phyloP scores from a whole-genome alignment of 2,113 vertebrate genomes.

The Condylura cristata region DNA sequence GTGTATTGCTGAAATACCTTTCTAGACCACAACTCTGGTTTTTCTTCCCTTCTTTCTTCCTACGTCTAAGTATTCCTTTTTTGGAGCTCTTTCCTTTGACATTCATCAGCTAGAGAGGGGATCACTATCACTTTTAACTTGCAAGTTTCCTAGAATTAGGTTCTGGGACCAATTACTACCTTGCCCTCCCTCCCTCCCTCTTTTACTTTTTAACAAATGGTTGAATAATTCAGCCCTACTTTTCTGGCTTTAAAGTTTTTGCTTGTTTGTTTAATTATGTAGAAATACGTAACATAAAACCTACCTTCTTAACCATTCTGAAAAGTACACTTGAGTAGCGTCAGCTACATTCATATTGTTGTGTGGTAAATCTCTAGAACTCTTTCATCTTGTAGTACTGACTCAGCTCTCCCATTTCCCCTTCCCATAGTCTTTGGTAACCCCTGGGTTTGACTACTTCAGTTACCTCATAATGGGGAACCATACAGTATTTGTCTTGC shows the following conservation, averaged over 20 bases:
- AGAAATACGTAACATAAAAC: not conserved
- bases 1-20: not conserved
- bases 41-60: not conserved
- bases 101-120: not conserved
- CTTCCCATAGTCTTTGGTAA: not conserved
- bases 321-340: not conserved
- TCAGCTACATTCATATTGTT: not conserved
- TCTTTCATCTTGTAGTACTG: not conserved
- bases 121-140: not conserved
- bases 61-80: not conserved
- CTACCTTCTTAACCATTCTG: not conserved
- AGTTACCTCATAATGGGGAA: not conserved
- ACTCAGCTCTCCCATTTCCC: not conserved
- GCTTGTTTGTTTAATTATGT: not conserved
- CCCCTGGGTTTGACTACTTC: not conserved
- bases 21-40: not conserved
- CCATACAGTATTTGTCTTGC: not conserved
- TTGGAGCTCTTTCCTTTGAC: not conserved
- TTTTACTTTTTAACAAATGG: not conserved
- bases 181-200: too few relatives aligned
- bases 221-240: not conserved
- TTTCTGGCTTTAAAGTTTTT: not conserved
- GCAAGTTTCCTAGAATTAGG: not conserved
- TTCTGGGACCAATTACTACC: not conserved
- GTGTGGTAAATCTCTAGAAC: not conserved